phyloP scores from a whole-genome alignment of 2,113 vertebrate species.

The Calidris pygmaea region DNA sequence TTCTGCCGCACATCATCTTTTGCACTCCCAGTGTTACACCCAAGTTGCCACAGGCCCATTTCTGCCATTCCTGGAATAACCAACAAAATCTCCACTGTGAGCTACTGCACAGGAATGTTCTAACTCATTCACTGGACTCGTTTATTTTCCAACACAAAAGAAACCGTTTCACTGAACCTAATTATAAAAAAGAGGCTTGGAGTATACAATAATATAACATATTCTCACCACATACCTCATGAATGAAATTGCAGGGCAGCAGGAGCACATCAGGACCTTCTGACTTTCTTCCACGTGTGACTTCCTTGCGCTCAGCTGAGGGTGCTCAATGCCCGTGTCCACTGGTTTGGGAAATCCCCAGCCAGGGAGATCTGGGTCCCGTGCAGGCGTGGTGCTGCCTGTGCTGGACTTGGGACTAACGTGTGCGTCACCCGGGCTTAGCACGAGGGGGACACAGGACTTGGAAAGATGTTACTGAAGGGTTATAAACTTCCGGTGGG shows the following conservation, averaged over 20 bases:
- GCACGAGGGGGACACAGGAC: background rate
- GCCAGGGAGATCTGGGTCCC: background rate
- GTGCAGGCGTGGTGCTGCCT: background rate
- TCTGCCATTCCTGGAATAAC: background rate
- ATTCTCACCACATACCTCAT: background rate
- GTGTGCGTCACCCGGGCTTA: background rate
- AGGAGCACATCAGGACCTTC: background rate
- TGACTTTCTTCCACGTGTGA: background rate
- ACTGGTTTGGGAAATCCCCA: background rate
- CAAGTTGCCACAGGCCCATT: background rate
- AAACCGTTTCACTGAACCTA: background rate
- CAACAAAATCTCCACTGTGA: background rate
- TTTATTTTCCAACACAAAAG: background rate
- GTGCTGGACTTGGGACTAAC: background rate
- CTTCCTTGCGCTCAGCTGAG: background rate
- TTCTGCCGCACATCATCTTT: background rate
- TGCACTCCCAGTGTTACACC: background rate
- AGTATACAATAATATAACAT: background rate
- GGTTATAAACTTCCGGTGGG: background rate
- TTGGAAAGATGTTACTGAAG: background rate
- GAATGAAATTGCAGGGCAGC: background rate
- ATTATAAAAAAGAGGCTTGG: background rate
- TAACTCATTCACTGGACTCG: background rate
- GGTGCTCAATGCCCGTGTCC: background rate
- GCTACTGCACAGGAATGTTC: background rate